A percentile compares a stretch with the other conserved stretches of the same genome.
Evolutionary conservation across 1,140 invertebrate species (phyloP).

Genomic region (Ectropis grisescens): DNA sequence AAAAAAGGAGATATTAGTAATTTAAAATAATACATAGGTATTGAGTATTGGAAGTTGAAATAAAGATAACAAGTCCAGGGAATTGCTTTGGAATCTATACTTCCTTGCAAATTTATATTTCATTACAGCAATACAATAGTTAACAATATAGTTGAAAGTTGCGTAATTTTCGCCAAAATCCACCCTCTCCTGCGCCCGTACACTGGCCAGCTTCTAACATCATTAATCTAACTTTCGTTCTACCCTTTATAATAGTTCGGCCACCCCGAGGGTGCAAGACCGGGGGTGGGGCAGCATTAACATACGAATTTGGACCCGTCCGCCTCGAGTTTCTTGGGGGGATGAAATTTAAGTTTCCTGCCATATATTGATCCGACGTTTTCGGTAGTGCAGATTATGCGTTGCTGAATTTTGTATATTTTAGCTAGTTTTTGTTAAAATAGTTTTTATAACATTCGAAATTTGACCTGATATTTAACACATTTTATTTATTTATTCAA

Average conservation of each 20-base stretch:
- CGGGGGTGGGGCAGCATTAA: constrained; percentile 39
- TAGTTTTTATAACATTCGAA: too few relatives aligned
- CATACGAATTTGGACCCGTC: constrained; percentile 58
- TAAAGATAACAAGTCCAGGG: too few relatives aligned
- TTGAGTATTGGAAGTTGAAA: too few relatives aligned
- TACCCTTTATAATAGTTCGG: constrained; percentile 68
- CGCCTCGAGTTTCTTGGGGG: constrained; percentile 51
- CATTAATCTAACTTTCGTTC: constrained; percentile 69
- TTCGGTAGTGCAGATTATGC: constrained; percentile 39
- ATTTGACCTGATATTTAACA: too few relatives aligned
- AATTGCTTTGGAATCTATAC: too few relatives aligned
- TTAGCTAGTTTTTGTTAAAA: too few relatives aligned
- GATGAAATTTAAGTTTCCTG: constrained; percentile 61
- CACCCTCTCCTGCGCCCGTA: constrained; percentile 21
- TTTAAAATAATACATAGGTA: too few relatives aligned
- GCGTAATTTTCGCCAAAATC: constrained; percentile 9
- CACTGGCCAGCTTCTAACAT: constrained; percentile 64
- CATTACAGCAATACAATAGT: too few relatives aligned
- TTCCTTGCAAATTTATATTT: too few relatives aligned
- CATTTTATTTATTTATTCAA: too few relatives aligned
- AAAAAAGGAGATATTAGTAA: too few relatives aligned
- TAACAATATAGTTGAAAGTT: too few relatives aligned
- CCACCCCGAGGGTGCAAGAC: constrained; percentile 25
- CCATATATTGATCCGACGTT: constrained; percentile 56
- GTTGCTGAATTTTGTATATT: constrained; percentile 6